Base-by-base conservation (phyloP, 2,888 invertebrate genomes). In the Monochamus alternatus region DNA sequence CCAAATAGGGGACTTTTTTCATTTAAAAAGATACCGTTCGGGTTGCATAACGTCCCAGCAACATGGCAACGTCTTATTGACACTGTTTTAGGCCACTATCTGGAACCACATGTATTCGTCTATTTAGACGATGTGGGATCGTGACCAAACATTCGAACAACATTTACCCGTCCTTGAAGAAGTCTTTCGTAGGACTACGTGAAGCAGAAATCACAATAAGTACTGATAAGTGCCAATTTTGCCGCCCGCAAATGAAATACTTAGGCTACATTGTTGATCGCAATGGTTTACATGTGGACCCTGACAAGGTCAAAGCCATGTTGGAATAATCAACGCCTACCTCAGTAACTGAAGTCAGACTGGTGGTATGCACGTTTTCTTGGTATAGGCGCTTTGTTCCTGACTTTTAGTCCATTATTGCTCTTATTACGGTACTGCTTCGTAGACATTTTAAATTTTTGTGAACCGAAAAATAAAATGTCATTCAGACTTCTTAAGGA, bases 21-120 rank as follows among this genome's bases (percentile, higher is more conserved):
- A 12, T 63, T 63, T 12, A 9, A 5, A 30, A 4, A 38, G 5
- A 4, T 59, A 2, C 59, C 59, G 14, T 22, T 59, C 0, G 59
- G 59, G 9, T 30, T 59, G 8, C 7, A 3, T 9, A 59, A 59
- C 4, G n/a, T 8, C 3, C 14, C 22, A 0, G 14, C 59, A 5
- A 59, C 59, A 3, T 59, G 14, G 14, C 59, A 59, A 2, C 14
- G 22, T 0, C 30, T 14, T 30, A 59, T 59, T 5, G 59, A 59
- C 64, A 62, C 51, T 1, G 75, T 84, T 9, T 51, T 84, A 3
- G 80, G 82, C 3, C 65, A 78, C 0, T 81, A 83, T 60, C 66
- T 82, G 44, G 80, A 83, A 58, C 83, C 80, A 0, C 51, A 78
- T n/a, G 77, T 65, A 10, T 65, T 73, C 14, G 60, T 67, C 0